Evolutionary conservation across 2,888 invertebrate species (phyloP).

Genomic region (Griposia aprilina): DNA sequence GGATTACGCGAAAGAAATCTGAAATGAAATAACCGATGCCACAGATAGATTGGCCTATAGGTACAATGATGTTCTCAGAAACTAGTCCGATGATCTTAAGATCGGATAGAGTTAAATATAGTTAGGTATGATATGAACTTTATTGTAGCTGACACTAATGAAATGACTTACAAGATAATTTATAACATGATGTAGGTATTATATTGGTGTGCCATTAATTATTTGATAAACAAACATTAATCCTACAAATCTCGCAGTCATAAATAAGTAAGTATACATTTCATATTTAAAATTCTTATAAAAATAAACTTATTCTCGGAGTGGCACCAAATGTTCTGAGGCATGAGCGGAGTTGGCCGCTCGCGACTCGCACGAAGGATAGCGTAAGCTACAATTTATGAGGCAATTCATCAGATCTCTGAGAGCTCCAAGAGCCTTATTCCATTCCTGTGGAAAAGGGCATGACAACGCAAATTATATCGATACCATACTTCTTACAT

Average conservation of each 20-base stretch:
- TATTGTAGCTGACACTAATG: not conserved
- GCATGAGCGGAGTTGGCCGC: slow-evolving; percentile 67
- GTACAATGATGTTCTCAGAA: slow-evolving; percentile 8
- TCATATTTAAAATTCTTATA: slow-evolving; percentile 52
- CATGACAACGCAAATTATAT: slow-evolving; percentile 69
- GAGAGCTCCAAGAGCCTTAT: slow-evolving; percentile 72
- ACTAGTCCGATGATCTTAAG: not conserved
- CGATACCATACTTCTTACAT: slow-evolving; percentile 61
- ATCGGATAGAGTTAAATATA: not conserved
- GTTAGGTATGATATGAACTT: not conserved
- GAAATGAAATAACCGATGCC: not conserved
- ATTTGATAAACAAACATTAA: slow-evolving; percentile 4
- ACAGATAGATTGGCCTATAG: not conserved
- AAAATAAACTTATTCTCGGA: slow-evolving; percentile 66
- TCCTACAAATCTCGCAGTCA: not conserved
- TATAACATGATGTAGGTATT: not conserved
- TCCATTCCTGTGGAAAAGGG: slow-evolving; percentile 69
- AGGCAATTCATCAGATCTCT: slow-evolving; percentile 79
- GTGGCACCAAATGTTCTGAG: slow-evolving; percentile 72
- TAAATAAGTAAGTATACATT: slow-evolving; percentile 34
- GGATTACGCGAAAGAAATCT: not conserved
- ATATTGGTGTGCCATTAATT: not conserved
- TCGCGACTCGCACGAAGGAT: slow-evolving; percentile 71
- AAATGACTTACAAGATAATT: not conserved
- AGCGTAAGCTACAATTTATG: slow-evolving; percentile 79